Evolutionary conservation across 2,888 invertebrate genomes (phyloP), one percentile per base, ranked within the genome.

Genomic region (Deroplatys truncata): DNA sequence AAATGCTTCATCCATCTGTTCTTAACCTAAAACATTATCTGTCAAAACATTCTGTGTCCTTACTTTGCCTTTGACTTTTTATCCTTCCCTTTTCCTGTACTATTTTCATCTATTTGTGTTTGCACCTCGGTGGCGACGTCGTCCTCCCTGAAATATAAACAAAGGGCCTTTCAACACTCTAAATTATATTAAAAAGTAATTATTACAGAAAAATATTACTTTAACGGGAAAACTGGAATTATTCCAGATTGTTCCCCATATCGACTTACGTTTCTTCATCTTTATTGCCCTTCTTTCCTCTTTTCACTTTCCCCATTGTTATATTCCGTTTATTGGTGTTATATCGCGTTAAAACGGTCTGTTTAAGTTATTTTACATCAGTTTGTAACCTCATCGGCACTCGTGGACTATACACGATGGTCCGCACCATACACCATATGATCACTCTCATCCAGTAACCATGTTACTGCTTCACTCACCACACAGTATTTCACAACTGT

Each of bases 281-380:
- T 93, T 95, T 95, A 93, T 95, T 95, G 94, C 95, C 96, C 95
- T 97, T 97, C 94, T 97, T 97, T 93, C 96, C 96, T 94, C 97
- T 97, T 95, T 97, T 97, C 93, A 96, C 95, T 94, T 97, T 97
- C 93, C 96, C 97, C 97, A 92, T 92, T 89, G 28, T 88, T 72
- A 88, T 49, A 20, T 10, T 31, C 25, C 29, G 20, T 43, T 25
- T 86, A 5, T 2, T 7, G 16, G 15, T 28, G 7, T 20, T 72
- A 56, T 16, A 25, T 82, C 29, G 16, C 2, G 25, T 20, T 82
- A 29, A 72, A 72, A 72, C 56, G 9, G 56, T 0, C 16, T 72
- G 56, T 72, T 72, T 72, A 20, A 72, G 56, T 72, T 20, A 72
- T 72, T 20, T 20, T 72, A 72, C 20, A 72, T 72, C 25, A 16